Conservation (phyloP, 1,140 invertebrate genomes). For the Bombus huntii region DNA sequence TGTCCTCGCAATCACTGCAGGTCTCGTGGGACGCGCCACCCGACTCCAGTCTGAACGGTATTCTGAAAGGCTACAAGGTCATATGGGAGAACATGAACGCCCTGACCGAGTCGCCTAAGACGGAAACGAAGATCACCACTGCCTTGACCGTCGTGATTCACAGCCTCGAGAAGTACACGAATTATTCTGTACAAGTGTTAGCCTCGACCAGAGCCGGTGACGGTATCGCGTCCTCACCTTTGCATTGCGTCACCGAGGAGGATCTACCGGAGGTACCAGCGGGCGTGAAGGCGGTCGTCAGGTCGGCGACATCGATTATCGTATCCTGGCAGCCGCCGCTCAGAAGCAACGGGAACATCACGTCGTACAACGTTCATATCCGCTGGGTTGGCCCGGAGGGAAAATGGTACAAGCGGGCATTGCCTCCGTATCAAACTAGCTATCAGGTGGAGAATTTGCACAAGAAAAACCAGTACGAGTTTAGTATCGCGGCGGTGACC, state of each 20-base stretch:
- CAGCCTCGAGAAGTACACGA: constrained; percentile 92
- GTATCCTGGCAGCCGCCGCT: constrained; percentile 90
- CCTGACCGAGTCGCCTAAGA: constrained; percentile 75
- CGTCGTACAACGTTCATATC: constrained; percentile 82
- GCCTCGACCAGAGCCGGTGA: constrained; percentile 95
- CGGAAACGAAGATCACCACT: constrained; percentile 86
- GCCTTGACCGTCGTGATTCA: constrained; percentile 87
- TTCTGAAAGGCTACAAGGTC: constrained; percentile 94
- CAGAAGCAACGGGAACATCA: constrained; percentile 84
- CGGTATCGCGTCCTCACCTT: constrained; percentile 90
- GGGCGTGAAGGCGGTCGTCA: constrained; percentile 93
- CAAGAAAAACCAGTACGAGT: constrained; percentile 85
- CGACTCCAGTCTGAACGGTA: constrained; percentile 91
- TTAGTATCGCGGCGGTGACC: constrained; percentile 89
- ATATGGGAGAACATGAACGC: constrained; percentile 85
- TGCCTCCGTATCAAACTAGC: constrained; percentile 80
- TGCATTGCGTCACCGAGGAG: constrained; percentile 95
- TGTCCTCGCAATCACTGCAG: constrained; percentile 91
- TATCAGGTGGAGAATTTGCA: constrained; percentile 82
- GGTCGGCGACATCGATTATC: constrained; percentile 91
- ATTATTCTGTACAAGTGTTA: constrained; percentile 93
- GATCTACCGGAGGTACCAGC: constrained; percentile 94
- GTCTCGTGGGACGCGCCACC: constrained; percentile 94
- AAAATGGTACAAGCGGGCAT: constrained; percentile 76
- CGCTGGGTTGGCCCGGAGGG: constrained; percentile 76